phyloP scores from a whole-genome alignment of 2,888 invertebrate genomes.

The Falcaria lacertinaria region DNA sequence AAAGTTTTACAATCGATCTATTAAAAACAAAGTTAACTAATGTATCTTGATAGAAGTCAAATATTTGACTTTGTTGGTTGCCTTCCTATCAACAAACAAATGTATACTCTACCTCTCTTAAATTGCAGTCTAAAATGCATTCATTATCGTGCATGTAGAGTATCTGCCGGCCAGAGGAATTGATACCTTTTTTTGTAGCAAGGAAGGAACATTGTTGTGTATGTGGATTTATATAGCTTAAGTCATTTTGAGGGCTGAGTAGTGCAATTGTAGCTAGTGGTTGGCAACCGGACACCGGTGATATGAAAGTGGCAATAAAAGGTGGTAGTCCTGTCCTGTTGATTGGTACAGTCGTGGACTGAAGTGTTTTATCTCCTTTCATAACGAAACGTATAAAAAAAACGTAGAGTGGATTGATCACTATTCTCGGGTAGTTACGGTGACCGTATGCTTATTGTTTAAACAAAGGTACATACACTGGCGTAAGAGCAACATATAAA shows the following conservation, averaged over 20 bases:
- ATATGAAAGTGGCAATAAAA: constrained; percentile 75
- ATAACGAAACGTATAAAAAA: too few relatives aligned
- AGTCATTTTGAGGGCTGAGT: constrained; percentile 28
- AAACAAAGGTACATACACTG: too few relatives aligned
- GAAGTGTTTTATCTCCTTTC: constrained; percentile 19
- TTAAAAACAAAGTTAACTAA: background rate
- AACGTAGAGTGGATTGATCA: too few relatives aligned
- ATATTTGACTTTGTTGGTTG: background rate
- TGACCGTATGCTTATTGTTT: too few relatives aligned
- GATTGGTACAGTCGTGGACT: constrained; percentile 54
- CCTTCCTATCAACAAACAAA: background rate
- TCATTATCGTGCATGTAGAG: background rate
- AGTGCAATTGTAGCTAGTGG: constrained; percentile 57
- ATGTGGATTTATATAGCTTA: constrained; percentile 1
- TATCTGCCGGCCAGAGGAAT: background rate
- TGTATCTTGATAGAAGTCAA: background rate
- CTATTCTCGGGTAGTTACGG: too few relatives aligned
- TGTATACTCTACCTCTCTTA: background rate
- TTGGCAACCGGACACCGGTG: constrained; percentile 75
- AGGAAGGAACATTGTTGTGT: constrained; percentile 10
- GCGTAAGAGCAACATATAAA: too few relatives aligned
- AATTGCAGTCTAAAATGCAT: background rate
- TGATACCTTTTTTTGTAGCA: background rate
- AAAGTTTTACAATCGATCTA: background rate
- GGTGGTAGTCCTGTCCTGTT: constrained; percentile 71